Conservation (phyloP, 1,140 invertebrate genomes). For the Scaptomyza hsui region DNA sequence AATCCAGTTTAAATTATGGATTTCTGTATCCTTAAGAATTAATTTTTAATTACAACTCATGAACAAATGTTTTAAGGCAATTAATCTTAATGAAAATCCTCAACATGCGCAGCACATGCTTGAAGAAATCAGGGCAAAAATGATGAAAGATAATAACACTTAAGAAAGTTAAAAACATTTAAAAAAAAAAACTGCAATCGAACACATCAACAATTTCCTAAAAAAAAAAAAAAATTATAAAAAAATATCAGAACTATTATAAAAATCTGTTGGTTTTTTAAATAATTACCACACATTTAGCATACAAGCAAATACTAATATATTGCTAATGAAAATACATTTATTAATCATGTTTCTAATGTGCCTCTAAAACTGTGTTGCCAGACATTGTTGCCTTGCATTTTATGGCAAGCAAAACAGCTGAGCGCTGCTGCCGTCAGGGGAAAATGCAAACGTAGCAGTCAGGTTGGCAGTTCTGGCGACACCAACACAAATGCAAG, state of each 20-base stretch:
- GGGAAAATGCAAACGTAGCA: slow-evolving; percentile 2
- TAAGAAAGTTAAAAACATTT: background rate
- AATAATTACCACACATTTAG: background rate
- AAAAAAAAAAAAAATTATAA: background rate
- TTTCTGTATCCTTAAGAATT: too few relatives aligned
- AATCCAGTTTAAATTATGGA: too few relatives aligned
- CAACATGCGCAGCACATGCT: background rate
- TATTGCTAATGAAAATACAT: background rate
- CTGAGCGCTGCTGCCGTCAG: slow-evolving; percentile 21
- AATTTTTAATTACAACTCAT: too few relatives aligned
- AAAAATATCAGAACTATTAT: too few relatives aligned
- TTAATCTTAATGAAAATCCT: too few relatives aligned
- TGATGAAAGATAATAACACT: background rate
- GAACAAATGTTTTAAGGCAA: too few relatives aligned
- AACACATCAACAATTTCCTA: background rate
- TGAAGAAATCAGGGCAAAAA: background rate
- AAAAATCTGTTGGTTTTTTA: too few relatives aligned
- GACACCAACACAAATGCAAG: slow-evolving; percentile 28
- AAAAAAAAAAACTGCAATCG: background rate
- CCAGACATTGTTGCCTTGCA: slow-evolving; percentile 14
- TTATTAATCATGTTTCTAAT: background rate
- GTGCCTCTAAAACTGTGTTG: slow-evolving; percentile 17
- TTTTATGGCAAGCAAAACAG: slow-evolving; percentile 15
- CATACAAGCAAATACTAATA: background rate
- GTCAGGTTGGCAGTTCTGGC: slow-evolving; percentile 28